Evolutionary conservation across 2,113 vertebrate species (phyloP), one percentile per base, ranked within the genome.

Genomic region (Amia ocellicauda): DNA sequence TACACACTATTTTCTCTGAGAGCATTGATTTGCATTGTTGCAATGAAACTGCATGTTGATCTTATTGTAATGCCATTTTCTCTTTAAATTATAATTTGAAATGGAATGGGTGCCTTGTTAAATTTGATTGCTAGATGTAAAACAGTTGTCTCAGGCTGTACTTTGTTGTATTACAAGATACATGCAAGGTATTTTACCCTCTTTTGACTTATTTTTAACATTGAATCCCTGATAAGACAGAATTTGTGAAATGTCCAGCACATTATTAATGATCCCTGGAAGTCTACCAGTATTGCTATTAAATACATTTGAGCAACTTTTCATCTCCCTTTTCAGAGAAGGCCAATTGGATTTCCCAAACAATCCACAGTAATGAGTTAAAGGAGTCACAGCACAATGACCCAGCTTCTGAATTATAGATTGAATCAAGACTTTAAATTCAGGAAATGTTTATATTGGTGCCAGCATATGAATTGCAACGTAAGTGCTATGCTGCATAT

Each of bases 141-240:
- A 9, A 9, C n/a, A n/a, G n/a, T n/a, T n/a, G n/a, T 10, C 24
- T 61, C 23, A 45, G 41, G n/a, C 41, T 3, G 23, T 9, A 3
- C 7, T 10, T 3, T 28, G 16, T 13, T 14, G 5, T 28, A 7
- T 62, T 50, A 52, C 8, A 11, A 50, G 60, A 51, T 8, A 10
- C 20, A 9, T 53, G 50, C 31, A 53, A 54, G 24, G 51, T 54
- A 54, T 22, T 51, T 67, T 63, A 61, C 58, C 65, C 41, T 42
- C 58, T 59, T 13, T 23, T 42, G 36, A 19, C 22, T 65, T 45
- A 47, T 40, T 57, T 50, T 50, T 17, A 54, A 54, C 51, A 54
- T 27, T 54, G 24, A 2, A 54, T 23, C 16, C 4, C 51, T 24
- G 24, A 9, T 27, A 24, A 27, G n/a, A 23, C 10, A 54, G 24